Percentiles rank a stretch among this genome's conserved stretches.
phyloP scores from a whole-genome alignment of 2,113 vertebrate species.

The Scomber colias region DNA sequence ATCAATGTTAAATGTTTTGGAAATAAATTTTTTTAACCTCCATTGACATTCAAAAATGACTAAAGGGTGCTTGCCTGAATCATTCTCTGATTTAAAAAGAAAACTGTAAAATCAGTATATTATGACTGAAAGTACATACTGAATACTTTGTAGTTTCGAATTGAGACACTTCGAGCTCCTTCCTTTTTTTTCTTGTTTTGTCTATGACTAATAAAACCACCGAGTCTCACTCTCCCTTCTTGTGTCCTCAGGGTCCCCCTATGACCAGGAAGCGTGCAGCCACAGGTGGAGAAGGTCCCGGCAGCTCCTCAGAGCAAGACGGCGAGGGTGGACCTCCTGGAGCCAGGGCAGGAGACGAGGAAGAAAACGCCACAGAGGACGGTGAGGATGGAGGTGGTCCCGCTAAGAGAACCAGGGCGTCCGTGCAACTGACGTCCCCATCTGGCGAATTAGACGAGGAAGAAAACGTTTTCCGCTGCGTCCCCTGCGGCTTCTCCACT shows the following conservation, averaged over 20 bases:
- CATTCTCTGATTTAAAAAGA: no score
- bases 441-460: conserved; percentile 73
- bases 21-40: no score
- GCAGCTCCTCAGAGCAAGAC: conserved; percentile 82
- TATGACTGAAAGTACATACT: no score
- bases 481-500: conserved; percentile 86
- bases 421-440: conserved; percentile 28
- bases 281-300: conserved; percentile 71
- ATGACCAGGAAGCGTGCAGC: conserved; percentile 82
- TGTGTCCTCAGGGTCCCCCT: conserved; percentile 66
- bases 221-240: not conserved
- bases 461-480: conserved; percentile 81
- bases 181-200: no score
- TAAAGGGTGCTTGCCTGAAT: no score
- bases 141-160: no score
- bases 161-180: no score
- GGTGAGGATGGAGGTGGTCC: conserved; percentile 73
- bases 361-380: conserved; percentile 77
- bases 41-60: no score
- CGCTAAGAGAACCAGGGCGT: conserved; percentile 71
- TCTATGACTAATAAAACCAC: no score
- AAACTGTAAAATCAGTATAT: no score
- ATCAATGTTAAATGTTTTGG: no score
- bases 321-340: conserved; percentile 65
- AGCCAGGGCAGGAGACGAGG: conserved; percentile 59